Conservation (phyloP, 2,888 invertebrate genomes). For the Harmothoe impar region DNA sequence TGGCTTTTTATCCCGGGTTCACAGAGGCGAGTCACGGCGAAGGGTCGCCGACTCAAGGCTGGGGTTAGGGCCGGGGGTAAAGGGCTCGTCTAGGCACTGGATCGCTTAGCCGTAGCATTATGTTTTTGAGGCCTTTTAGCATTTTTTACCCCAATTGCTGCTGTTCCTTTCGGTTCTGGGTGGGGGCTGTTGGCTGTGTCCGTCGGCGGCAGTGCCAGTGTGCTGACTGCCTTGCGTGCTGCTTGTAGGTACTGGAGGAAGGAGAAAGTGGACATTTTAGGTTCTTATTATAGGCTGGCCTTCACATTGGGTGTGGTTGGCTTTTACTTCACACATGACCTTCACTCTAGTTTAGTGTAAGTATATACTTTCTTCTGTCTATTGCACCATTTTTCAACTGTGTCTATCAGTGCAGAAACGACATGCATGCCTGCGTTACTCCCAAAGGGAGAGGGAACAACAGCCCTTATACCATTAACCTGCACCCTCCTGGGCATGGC, state of each 20-base stretch:
- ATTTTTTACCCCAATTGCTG: slow-evolving; percentile 60
- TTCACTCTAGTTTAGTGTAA: not conserved
- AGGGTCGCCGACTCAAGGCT: slow-evolving; percentile 29
- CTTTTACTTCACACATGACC: not conserved
- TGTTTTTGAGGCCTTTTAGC: slow-evolving; percentile 57
- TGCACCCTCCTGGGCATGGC: not conserved
- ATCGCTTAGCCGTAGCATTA: slow-evolving; percentile 36
- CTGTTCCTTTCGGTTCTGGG: slow-evolving; percentile 51
- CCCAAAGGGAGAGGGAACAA: not conserved
- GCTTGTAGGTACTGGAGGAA: not conserved
- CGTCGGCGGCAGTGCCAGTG: not conserved
- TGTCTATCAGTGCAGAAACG: not conserved
- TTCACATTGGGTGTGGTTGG: slow-evolving; percentile 17
- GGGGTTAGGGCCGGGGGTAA: slow-evolving; percentile 41
- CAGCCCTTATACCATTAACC: not conserved
- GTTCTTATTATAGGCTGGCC: not conserved
- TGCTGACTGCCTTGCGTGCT: not conserved
- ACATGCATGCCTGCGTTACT: not conserved
- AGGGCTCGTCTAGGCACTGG: slow-evolving; percentile 55
- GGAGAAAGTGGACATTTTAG: not conserved
- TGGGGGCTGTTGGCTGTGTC: not conserved
- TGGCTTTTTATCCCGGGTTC: slow-evolving; percentile 53
- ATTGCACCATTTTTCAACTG: not conserved
- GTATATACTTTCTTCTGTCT: slow-evolving; percentile 23
- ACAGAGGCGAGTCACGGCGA: slow-evolving; percentile 49